A percentile compares a stretch with the other conserved stretches of the same genome.
phyloP scores from a whole-genome alignment of 2,888 invertebrate genomes.

The Psylliodes chrysocephalus region DNA sequence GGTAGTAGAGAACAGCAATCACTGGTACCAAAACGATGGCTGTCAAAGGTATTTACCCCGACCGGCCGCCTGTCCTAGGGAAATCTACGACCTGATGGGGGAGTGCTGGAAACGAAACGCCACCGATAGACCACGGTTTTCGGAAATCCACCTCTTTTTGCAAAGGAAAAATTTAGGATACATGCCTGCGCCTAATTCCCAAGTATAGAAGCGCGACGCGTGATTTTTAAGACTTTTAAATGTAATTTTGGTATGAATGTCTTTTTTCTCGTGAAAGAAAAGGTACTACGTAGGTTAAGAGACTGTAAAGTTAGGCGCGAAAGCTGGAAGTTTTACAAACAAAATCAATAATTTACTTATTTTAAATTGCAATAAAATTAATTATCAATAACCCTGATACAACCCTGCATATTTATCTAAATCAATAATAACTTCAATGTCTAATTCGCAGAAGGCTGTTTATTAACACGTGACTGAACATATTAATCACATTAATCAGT shows the following conservation, averaged over 20 bases:
- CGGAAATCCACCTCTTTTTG: conserved; percentile 88
- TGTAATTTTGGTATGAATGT: conserved; percentile 38
- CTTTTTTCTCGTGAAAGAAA: conserved; percentile 27
- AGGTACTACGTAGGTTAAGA: conserved; percentile 40
- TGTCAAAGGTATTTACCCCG: conserved; percentile 70
- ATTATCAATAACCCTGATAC: too few relatives aligned
- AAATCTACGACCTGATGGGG: conserved; percentile 90
- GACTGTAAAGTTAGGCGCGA: conserved; percentile 24
- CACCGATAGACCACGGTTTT: conserved; percentile 83
- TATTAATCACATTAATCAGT: too few relatives aligned
- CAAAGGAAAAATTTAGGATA: conserved; percentile 76
- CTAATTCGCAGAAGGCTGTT: too few relatives aligned
- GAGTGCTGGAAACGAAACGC: conserved; percentile 91
- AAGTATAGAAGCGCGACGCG: conserved; percentile 34
- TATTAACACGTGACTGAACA: too few relatives aligned
- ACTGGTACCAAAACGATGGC: conserved; percentile 67
- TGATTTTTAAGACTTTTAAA: conserved; percentile 28
- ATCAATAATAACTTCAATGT: too few relatives aligned
- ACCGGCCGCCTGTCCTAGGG: conserved; percentile 82
- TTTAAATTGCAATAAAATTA: too few relatives aligned
- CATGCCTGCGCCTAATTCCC: conserved; percentile 65
- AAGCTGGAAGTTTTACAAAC: conserved; percentile 4
- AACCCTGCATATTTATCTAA: too few relatives aligned
- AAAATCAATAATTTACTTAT: not conserved
- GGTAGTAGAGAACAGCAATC: conserved; percentile 72